Evolutionary conservation across 2,113 vertebrate genomes (phyloP), one percentile per base, ranked within the genome.

Genomic region (Dendrocopos noguchii): DNA sequence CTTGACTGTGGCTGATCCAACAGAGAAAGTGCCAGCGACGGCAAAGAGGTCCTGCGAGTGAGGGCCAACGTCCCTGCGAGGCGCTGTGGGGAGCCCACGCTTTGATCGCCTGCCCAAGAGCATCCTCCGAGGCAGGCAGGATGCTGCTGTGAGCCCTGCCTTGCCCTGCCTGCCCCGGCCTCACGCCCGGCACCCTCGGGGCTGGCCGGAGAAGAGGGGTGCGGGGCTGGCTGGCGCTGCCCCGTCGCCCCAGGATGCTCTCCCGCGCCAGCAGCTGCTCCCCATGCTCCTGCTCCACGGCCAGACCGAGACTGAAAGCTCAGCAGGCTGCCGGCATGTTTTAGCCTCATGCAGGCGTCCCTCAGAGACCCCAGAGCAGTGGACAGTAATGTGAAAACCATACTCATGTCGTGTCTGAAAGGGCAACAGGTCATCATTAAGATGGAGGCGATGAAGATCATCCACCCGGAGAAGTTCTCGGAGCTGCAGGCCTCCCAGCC

Each of bases 391-490:
- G 97, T 97, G 88, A 97, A 97, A 95, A 97, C 94, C 2, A 97
- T 98, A 94, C 98, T 98, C 97, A 99, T 99, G 99, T 99, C 99
- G 97, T 99, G 99, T 98, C 98, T 99, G 97, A 98, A 99, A 97
- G 99, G 98, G 90, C 99, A 99, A 97, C 98, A 99, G 84, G 98
- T 99, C 97, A 98, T 99, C 98, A 98, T 99, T 97, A 99, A 99
- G 83, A 99, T 99, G 99, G 99, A 99, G 97, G 99, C 99, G 27
- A 99, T 99, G 98, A 99, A 99, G 94, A 99, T 99, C 94, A 99
- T 99, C 95, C 99, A 99, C 91, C 99, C 99, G 1, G 99, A 99
- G 97, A 99, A 99, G 98, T 99, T 99, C 94, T 98, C 99, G 0
- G 98, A 98, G 94, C 97, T 97, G 61, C 98, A 97, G 61, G 95